A percentile compares a stretch with the other conserved stretches of the same genome.
These are phyloP conservation scores for Phasia obesa DNA, from an alignment of 2,888 invertebrate species.

Conservation along the genomic window DNA sequence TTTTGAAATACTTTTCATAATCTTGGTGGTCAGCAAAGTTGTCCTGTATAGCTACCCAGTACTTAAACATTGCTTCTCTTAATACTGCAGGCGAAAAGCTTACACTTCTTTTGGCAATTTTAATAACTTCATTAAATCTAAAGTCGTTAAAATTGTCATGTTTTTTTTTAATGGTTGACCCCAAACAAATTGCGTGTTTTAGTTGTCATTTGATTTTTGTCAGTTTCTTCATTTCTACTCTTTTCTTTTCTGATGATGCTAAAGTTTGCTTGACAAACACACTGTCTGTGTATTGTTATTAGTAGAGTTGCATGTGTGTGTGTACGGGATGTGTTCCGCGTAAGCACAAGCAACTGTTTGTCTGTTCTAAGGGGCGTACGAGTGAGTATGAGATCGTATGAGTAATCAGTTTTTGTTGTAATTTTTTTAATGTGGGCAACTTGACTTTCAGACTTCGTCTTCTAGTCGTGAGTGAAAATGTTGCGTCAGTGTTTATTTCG, in stretches of 20 bases:
- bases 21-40: too few species aligned
- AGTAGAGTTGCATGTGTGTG: conserved; percentile 9
- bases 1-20: too few species aligned
- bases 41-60: too few species aligned
- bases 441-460: conserved; percentile 51
- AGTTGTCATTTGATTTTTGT: conserved; percentile 26
- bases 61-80: too few species aligned
- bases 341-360: background rate
- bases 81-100: too few species aligned
- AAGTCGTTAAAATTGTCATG: background rate
- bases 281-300: conserved; percentile 2
- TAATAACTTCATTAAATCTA: too few species aligned
- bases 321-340: too few species aligned
- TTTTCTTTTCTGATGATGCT: background rate
- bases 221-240: background rate
- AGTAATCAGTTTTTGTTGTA: conserved; percentile 57
- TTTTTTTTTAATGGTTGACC: conserved; percentile 23
- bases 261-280: conserved; percentile 1
- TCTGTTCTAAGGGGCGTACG: conserved; percentile 13
- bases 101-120: too few species aligned
- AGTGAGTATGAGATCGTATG: conserved; percentile 62
- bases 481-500: conserved; percentile 66
- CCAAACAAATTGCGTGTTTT: conserved; percentile 7
- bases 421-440: conserved; percentile 16
- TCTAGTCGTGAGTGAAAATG: conserved; percentile 38